These are phyloP conservation scores for Heteractis magnifica DNA, from an alignment of 92 coral and sea anemone species.

Conservation along the genomic window DNA sequence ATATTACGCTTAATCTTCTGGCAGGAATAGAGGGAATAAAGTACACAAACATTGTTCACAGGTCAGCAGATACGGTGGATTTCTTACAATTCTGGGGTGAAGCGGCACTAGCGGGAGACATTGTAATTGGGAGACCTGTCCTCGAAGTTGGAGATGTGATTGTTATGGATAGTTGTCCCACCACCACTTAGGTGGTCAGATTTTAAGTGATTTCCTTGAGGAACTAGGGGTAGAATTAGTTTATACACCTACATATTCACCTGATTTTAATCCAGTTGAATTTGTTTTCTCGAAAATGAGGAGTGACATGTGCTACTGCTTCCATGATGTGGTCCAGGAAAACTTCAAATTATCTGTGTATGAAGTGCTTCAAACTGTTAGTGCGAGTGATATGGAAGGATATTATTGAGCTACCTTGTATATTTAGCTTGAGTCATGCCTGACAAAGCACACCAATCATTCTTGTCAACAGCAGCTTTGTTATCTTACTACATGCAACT, in stretches of 20 bases:
- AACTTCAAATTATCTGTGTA: constrained; percentile 38
- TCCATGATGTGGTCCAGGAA: constrained; percentile 17
- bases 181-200: constrained; percentile 17
- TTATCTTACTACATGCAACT: no score
- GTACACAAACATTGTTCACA: constrained; percentile 44
- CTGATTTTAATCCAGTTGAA: constrained; percentile 46
- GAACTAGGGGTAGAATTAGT: constrained; percentile 37
- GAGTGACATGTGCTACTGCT: constrained; percentile 25
- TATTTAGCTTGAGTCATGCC: no score
- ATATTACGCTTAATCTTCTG: constrained; percentile 31
- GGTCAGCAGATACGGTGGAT: constrained; percentile 41
- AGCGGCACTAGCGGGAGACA: constrained; percentile 32
- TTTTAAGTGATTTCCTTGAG: constrained; percentile 16
- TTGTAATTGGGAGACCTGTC: not conserved
- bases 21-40: constrained; percentile 35
- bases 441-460: no score
- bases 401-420: constrained; percentile 4
- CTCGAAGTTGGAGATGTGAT: constrained; percentile 19
- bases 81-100: constrained; percentile 51
- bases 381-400: constrained; percentile 38
- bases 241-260: constrained; percentile 38
- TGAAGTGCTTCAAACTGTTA: constrained; percentile 35
- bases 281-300: constrained; percentile 43
- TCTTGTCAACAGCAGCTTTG: no score
- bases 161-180: constrained; percentile 34